These are phyloP conservation scores for Gymnoscopelus braueri DNA, from an alignment of 2,797 vertebrate genomes.

Conservation along the genomic window DNA sequence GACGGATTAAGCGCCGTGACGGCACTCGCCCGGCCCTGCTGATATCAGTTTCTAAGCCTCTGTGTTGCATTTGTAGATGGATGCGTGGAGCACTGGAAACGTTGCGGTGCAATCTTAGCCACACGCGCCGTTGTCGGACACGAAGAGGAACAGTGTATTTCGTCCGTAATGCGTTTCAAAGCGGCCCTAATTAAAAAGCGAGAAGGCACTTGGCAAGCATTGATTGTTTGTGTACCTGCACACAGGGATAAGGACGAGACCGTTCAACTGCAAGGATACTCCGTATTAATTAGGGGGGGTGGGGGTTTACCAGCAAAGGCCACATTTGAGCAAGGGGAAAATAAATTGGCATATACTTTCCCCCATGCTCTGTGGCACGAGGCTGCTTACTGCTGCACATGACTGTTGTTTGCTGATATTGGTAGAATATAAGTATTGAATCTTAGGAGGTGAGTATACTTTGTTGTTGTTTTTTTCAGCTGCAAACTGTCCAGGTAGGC, in stretches of 20 bases:
- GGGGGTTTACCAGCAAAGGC: slow-evolving; percentile 38
- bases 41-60: slow-evolving; percentile 59
- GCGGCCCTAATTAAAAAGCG: slow-evolving; percentile 73
- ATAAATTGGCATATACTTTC: slow-evolving; percentile 47
- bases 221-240: slow-evolving; percentile 77
- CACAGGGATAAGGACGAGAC: slow-evolving; percentile 67
- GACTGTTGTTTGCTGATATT: slow-evolving; percentile 38
- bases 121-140: slow-evolving; percentile 64
- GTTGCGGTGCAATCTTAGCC: slow-evolving; percentile 56
- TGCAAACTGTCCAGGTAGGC: too few relatives aligned
- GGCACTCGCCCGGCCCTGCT: slow-evolving; percentile 27
- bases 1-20: slow-evolving; percentile 33
- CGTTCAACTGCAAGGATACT: slow-evolving; percentile 64
- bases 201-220: slow-evolving; percentile 71
- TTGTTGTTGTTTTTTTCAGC: too few relatives aligned
- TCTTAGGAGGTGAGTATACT: slow-evolving; percentile 15
- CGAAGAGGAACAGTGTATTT: slow-evolving; percentile 64
- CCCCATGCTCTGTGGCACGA: slow-evolving; percentile 9
- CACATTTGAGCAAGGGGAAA: slow-evolving; percentile 53
- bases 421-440: slow-evolving; percentile 37
- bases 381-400: slow-evolving; percentile 13
- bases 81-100: slow-evolving; percentile 50
- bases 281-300: slow-evolving; percentile 69
- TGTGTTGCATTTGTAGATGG: slow-evolving; percentile 58
- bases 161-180: slow-evolving; percentile 69